Conservation (phyloP, 2,888 invertebrate species). For the Perdita meconis region DNA sequence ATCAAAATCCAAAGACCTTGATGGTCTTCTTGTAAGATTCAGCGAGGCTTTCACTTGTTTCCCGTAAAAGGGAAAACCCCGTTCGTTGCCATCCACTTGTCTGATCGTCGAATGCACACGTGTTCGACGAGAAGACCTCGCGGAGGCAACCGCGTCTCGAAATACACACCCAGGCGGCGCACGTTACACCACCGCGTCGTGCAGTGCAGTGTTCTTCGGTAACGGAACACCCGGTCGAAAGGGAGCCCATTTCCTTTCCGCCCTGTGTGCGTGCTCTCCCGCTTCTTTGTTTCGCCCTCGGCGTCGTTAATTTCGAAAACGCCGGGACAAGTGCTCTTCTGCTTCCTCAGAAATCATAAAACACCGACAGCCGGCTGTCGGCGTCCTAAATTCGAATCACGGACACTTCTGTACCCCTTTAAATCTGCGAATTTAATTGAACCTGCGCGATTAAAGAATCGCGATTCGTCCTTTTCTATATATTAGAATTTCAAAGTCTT, state of each 20-base stretch:
- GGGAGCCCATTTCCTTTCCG: constrained; percentile 56
- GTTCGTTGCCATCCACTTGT: constrained; percentile 41
- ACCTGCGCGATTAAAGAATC: not conserved
- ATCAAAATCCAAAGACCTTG: no score
- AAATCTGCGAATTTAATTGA: constrained; percentile 9
- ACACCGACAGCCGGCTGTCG: not conserved
- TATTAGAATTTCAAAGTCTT: no score
- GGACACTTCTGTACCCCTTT: constrained; percentile 13
- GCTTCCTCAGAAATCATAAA: constrained; percentile 22
- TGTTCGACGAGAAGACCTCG: constrained; percentile 53
- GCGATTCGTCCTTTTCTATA: no score
- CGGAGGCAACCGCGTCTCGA: constrained; percentile 45
- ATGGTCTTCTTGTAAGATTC: no score
- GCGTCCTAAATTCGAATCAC: constrained; percentile 31
- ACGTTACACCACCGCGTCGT: constrained; percentile 59
- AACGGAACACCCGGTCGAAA: constrained; percentile 64
- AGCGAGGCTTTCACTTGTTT: no score
- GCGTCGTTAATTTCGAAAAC: constrained; percentile 50
- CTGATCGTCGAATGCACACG: constrained; percentile 23
- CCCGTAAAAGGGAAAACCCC: not conserved
- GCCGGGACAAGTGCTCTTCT: constrained; percentile 40
- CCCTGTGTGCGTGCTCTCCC: constrained; percentile 15
- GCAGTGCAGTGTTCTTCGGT: constrained; percentile 54
- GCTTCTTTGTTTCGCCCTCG: constrained; percentile 1
- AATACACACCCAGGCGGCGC: constrained; percentile 53